A percentile compares a stretch with the other conserved stretches of the same genome.
Conservation (phyloP, 1,140 invertebrate species). For the Zaprionus africanus region DNA sequence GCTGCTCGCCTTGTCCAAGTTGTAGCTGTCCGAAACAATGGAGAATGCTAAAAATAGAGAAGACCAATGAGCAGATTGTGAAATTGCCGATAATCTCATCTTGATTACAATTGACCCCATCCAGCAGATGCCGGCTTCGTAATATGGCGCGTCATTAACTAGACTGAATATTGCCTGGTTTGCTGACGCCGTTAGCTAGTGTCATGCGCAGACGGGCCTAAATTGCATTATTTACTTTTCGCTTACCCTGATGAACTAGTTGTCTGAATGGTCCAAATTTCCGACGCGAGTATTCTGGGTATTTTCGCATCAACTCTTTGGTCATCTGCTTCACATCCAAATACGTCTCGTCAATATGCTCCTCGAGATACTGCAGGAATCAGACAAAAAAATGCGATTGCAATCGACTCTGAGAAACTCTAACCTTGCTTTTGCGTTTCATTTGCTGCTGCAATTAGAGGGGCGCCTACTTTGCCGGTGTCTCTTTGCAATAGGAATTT, state of each 20-base stretch:
- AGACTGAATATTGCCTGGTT: not conserved
- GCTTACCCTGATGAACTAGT: slow-evolving; percentile 87
- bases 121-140: not conserved
- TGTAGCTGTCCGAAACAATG: slow-evolving; percentile 86
- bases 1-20: slow-evolving; percentile 84
- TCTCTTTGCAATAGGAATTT: not conserved
- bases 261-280: slow-evolving; percentile 88
- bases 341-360: slow-evolving; percentile 89
- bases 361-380: slow-evolving; percentile 87
- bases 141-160: not conserved
- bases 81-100: slow-evolving; percentile 1
- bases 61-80: not conserved
- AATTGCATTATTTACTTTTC: slow-evolving; percentile 17
- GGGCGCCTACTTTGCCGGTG: slow-evolving; percentile 14
- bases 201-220: not conserved
- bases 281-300: slow-evolving; percentile 89
- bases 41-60: slow-evolving; percentile 84
- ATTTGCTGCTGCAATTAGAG: slow-evolving; percentile 21
- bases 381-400: slow-evolving; percentile 15
- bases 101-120: not conserved
- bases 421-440: slow-evolving; percentile 70
- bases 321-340: slow-evolving; percentile 91
- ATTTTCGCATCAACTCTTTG: slow-evolving; percentile 88
- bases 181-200: not conserved
- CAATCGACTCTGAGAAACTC: slow-evolving; percentile 22